Evolutionary conservation across 1,140 invertebrate genomes (phyloP), one percentile per base, ranked within the genome.

Genomic region (Coptotermes formosanus): DNA sequence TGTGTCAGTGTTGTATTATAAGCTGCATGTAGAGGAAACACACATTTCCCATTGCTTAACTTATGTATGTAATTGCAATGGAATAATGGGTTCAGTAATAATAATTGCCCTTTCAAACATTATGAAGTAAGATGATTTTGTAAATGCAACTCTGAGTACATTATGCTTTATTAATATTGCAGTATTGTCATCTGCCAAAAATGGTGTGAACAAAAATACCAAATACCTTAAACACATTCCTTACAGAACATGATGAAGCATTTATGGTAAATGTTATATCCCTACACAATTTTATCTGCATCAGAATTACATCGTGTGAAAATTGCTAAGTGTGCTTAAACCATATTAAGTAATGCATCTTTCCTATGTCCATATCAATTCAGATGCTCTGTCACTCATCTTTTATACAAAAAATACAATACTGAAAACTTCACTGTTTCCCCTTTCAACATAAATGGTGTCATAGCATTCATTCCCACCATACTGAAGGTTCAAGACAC

Each of bases 361-460:
- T 75, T 30, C 64, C 25, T 30, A n/a, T 75, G 64, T 23, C 25
- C 64, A 75, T 75, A 75, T 75, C 64, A 75, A 75, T 12, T 75
- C 64, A 75, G n/a, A 75, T 75, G 8, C 64, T 75, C 64, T 75
- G 64, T 75, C 14, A 12, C 25, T 75, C n/a, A 75, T 75, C 25
- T 30, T 64, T n/a, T 64, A 55, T 75, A 75, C 64, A 75, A 75
- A 75, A 75, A 75, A 75, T 30, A 75, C 64, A 75, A 30, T 75
- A 12, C 25, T 75, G 64, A 25, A 75, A 4, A 75, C 64, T 75
- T 30, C n/a, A n/a, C 25, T 75, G 64, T 30, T 30, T 75, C 64
- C 25, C n/a, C n/a, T 75, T 75, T n/a, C 64, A 75, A 75, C n/a
- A 75, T n/a, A 75, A 75, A 75, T 75, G 64, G 64, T 75, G 64